phyloP scores from a whole-genome alignment of 2,888 invertebrate species.

The Synanthedon vespiformis region DNA sequence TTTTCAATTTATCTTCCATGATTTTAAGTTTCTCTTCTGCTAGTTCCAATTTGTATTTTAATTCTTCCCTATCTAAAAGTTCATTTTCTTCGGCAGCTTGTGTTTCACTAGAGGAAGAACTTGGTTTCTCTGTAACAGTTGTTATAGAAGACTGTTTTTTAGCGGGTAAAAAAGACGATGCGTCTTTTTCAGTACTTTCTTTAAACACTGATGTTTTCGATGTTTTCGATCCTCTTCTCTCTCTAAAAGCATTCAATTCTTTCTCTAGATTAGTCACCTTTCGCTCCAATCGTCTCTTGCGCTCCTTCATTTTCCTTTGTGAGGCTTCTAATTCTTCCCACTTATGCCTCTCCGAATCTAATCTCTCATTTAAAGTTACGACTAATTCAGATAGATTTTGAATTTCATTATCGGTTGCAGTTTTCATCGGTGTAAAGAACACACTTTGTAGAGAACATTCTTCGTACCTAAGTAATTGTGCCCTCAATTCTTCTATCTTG shows the following conservation, averaged over 20 bases:
- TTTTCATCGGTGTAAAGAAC: slow-evolving; percentile 64
- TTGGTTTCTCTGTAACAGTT: slow-evolving; percentile 31
- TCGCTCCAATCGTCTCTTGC: slow-evolving; percentile 43
- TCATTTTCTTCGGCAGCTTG: slow-evolving; percentile 29
- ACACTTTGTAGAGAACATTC: slow-evolving; percentile 61
- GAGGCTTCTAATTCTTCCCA: slow-evolving; percentile 69
- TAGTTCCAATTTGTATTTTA: slow-evolving; percentile 67
- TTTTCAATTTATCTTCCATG: slow-evolving; percentile 72
- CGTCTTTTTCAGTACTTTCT: slow-evolving; percentile 18
- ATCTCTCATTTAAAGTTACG: slow-evolving; percentile 64
- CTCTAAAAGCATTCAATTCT: slow-evolving; percentile 31
- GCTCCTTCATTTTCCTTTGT: slow-evolving; percentile 69
- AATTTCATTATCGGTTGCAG: slow-evolving; percentile 73
- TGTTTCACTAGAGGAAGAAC: slow-evolving; percentile 33
- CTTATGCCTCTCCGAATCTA: slow-evolving; percentile 71
- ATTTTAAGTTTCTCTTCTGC: slow-evolving; percentile 76
- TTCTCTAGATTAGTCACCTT: slow-evolving; percentile 31
- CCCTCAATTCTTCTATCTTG: slow-evolving; percentile 58
- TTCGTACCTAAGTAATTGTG: slow-evolving; percentile 52
- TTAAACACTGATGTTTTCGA: slow-evolving; percentile 32
- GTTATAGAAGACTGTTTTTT: slow-evolving; percentile 35
- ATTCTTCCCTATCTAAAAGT: slow-evolving; percentile 44
- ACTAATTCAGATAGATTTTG: slow-evolving; percentile 71
- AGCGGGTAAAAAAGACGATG: slow-evolving; percentile 11
- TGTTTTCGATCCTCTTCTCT: slow-evolving; percentile 34